Evolutionary conservation across 1,140 invertebrate species (phyloP).

Genomic region (Trichonephila clavipes): DNA sequence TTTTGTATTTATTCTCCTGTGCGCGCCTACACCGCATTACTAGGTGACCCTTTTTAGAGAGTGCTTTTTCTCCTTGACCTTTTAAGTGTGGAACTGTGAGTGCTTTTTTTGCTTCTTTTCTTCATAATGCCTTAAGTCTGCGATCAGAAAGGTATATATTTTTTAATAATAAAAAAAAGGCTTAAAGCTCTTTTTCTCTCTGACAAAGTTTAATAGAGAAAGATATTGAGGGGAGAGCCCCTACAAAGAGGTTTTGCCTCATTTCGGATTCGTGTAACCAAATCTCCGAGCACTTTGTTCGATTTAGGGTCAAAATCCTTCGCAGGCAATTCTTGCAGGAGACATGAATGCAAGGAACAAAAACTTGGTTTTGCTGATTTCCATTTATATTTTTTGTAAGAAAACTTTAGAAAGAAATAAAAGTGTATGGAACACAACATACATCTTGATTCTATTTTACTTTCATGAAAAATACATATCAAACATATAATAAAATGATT

Average conservation of each 20-base stretch:
- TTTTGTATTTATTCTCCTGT: background rate
- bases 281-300: constrained; percentile 1
- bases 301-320: constrained; percentile 20
- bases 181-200: background rate
- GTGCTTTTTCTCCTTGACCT: constrained; percentile 34
- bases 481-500: too few relatives aligned
- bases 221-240: background rate
- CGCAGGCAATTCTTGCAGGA: too few relatives aligned
- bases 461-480: too few relatives aligned
- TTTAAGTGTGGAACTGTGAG: constrained; percentile 23
- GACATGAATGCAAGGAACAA: too few relatives aligned
- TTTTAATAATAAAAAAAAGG: background rate
- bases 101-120: background rate
- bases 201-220: constrained; percentile 1
- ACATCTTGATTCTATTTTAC: too few relatives aligned
- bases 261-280: background rate
- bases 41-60: constrained; percentile 55
- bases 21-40: background rate
- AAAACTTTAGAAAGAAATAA: too few relatives aligned
- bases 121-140: background rate
- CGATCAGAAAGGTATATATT: background rate
- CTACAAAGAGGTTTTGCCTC: background rate
- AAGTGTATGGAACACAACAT: too few relatives aligned
- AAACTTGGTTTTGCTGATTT: too few relatives aligned
- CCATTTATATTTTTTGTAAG: too few relatives aligned